These are phyloP conservation scores for Dryobates pubescens DNA, from an alignment of 2,797 vertebrate genomes.

Conservation along the genomic window DNA sequence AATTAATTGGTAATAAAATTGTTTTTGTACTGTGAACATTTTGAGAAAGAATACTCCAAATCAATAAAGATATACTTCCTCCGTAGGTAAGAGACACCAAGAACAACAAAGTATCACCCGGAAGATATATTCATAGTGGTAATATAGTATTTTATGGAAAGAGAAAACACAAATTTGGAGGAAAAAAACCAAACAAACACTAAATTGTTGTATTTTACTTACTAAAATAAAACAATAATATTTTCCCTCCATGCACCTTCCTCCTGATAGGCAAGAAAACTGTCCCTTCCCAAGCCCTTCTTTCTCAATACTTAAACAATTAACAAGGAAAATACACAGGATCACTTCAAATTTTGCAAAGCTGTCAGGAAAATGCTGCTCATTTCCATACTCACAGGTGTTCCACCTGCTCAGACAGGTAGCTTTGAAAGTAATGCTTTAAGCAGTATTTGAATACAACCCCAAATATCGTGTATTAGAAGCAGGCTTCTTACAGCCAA, in stretches of 20 bases:
- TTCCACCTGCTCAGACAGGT: neutral
- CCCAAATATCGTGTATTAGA: neutral
- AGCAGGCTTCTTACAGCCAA: neutral
- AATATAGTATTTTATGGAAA: neutral
- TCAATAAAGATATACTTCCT: neutral
- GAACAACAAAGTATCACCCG: neutral
- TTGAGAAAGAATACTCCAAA: neutral
- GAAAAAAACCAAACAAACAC: neutral
- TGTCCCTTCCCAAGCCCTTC: neutral
- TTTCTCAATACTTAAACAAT: neutral
- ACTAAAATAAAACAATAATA: neutral
- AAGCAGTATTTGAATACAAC: neutral
- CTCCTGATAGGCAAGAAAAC: neutral
- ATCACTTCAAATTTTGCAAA: neutral
- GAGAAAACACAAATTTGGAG: neutral
- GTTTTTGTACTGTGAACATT: neutral
- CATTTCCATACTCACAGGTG: neutral
- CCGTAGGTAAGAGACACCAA: neutral
- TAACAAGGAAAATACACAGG: neutral
- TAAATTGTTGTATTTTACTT: neutral
- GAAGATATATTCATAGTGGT: neutral
- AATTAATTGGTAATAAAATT: neutral
- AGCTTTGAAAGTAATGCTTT: neutral
- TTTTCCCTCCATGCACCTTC: neutral
- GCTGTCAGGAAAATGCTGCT: neutral